Percentiles rank a stretch among this genome's conserved stretches.
These are phyloP conservation scores for Dynastes tityus DNA, from an alignment of 2,888 invertebrate genomes.

Conservation along the genomic window DNA sequence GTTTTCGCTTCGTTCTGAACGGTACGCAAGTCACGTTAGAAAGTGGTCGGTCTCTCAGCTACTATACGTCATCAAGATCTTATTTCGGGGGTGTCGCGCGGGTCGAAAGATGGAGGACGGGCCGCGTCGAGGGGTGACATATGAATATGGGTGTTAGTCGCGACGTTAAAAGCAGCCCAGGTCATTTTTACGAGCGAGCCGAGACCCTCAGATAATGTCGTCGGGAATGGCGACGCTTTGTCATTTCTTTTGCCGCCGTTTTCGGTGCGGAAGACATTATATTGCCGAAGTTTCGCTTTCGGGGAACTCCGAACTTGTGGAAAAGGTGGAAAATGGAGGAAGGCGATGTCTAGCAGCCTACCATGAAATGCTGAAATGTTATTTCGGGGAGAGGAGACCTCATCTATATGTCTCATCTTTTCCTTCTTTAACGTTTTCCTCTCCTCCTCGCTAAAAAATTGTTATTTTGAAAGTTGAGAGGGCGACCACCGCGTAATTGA, in stretches of 20 bases:
- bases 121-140: constrained; percentile 59
- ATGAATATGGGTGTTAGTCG: constrained; percentile 63
- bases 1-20: constrained; percentile 61
- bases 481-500: constrained; percentile 5
- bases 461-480: background rate
- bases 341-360: background rate
- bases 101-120: constrained; percentile 5
- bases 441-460: background rate
- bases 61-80: constrained; percentile 64
- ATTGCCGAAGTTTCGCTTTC: constrained; percentile 50
- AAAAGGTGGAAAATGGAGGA: background rate
- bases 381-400: background rate
- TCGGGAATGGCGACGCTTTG: constrained; percentile 60
- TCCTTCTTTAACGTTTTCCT: background rate
- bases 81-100: constrained; percentile 58
- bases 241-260: constrained; percentile 56
- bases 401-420: no score
- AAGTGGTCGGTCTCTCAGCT: constrained; percentile 57
- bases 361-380: constrained; percentile 8
- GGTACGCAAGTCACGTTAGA: constrained; percentile 62
- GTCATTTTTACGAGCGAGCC: constrained; percentile 62
- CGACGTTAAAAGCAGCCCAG: constrained; percentile 59
- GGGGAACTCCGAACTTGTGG: constrained; percentile 1
- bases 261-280: constrained; percentile 40
- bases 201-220: constrained; percentile 59